Conservation (phyloP, 2,888 invertebrate genomes). For the Operophtera brumata region DNA sequence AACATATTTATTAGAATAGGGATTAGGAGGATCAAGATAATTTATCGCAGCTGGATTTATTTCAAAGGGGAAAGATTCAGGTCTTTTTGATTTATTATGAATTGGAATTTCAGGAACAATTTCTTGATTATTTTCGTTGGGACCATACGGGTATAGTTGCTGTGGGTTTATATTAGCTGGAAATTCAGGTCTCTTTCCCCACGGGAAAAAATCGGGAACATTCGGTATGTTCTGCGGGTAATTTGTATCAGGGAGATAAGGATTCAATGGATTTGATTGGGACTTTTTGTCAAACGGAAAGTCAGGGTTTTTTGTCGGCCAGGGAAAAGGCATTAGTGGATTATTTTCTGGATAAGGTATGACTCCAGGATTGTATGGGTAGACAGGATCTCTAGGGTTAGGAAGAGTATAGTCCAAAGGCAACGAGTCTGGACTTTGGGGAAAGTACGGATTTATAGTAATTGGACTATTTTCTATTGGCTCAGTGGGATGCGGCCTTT, state of each 20-base stretch:
- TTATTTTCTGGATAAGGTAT: background rate
- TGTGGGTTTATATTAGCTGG: background rate
- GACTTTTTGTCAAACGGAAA: background rate
- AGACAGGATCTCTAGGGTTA: background rate
- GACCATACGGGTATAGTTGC: background rate
- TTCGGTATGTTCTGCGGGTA: background rate
- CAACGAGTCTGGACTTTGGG: background rate
- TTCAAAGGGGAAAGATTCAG: background rate
- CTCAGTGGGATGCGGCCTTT: background rate
- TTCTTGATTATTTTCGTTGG: background rate
- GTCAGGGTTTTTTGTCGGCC: background rate
- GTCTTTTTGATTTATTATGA: background rate
- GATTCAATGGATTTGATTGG: background rate
- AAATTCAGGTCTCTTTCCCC: background rate
- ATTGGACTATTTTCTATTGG: background rate
- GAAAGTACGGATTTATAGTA: background rate
- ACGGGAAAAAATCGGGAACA: background rate
- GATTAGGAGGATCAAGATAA: background rate
- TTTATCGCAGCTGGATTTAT: background rate
- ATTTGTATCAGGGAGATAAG: background rate
- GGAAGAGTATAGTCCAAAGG: slow-evolving; percentile 1
- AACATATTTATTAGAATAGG: background rate
- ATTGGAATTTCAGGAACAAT: background rate
- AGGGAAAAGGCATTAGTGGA: background rate
- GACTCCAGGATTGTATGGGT: background rate